phyloP scores from a whole-genome alignment of 2,888 invertebrate genomes.

The Agriopis marginaria region DNA sequence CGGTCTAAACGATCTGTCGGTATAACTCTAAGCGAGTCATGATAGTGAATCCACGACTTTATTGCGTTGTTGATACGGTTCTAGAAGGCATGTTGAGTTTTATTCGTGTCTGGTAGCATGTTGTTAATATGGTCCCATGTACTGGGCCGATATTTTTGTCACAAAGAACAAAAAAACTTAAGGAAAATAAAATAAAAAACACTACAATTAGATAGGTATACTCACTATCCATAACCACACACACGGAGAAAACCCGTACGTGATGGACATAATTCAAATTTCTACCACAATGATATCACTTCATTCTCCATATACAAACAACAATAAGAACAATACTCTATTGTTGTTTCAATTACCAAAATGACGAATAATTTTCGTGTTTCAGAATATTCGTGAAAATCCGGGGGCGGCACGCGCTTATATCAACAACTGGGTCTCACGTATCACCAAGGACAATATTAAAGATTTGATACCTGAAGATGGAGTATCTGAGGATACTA shows the following conservation, averaged over 20 bases:
- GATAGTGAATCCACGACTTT: too few species aligned
- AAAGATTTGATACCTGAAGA: constrained; percentile 89
- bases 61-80: too few species aligned
- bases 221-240: background rate
- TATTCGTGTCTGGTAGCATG: too few species aligned
- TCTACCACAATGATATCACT: constrained; percentile 18
- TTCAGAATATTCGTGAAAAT: constrained; percentile 88
- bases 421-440: constrained; percentile 93
- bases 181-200: background rate
- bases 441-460: constrained; percentile 91
- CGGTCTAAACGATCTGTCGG: too few species aligned
- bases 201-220: background rate
- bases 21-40: too few species aligned
- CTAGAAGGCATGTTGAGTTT: too few species aligned
- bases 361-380: constrained; percentile 18
- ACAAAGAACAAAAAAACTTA: too few species aligned
- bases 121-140: too few species aligned
- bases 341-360: constrained; percentile 10
- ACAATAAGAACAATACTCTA: background rate
- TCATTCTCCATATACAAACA: background rate
- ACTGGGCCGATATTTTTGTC: too few species aligned
- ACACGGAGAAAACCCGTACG: constrained; percentile 8
- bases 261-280: constrained; percentile 5
- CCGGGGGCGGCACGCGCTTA: constrained; percentile 85
- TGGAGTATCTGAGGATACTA: constrained; percentile 87